A percentile compares a stretch with the other conserved stretches of the same genome.
These are phyloP conservation scores for Candoia aspera DNA, from an alignment of 2,113 vertebrate species.

Conservation along the genomic window DNA sequence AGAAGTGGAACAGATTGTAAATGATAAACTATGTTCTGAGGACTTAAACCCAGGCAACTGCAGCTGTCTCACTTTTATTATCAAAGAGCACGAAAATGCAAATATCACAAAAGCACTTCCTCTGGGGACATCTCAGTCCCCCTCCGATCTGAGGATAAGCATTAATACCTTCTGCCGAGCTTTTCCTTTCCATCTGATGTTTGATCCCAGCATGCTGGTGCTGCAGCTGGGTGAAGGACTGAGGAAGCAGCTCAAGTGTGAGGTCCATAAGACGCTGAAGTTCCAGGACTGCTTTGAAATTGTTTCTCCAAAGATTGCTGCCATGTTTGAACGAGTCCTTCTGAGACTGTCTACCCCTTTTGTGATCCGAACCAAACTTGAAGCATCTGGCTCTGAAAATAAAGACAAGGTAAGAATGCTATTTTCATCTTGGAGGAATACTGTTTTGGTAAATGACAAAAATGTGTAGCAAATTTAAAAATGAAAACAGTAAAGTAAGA, in stretches of 20 bases:
- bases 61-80: conserved; percentile 86
- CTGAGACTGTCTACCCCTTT: conserved; percentile 93
- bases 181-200: conserved; percentile 95
- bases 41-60: conserved; percentile 78
- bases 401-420: conserved; percentile 89
- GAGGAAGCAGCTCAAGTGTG: conserved; percentile 88
- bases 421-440: conserved; percentile 7
- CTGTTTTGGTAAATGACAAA: background rate
- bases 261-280: conserved; percentile 83
- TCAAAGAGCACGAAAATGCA: conserved; percentile 79
- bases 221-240: conserved; percentile 95
- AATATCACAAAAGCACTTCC: conserved; percentile 74
- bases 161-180: conserved; percentile 95
- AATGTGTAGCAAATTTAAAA: background rate
- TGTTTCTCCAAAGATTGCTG: conserved; percentile 90
- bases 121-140: conserved; percentile 81
- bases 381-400: conserved; percentile 80
- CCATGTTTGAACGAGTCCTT: conserved; percentile 90
- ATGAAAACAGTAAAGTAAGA: background rate
- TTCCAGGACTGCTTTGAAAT: conserved; percentile 97
- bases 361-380: conserved; percentile 90
- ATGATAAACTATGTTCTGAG: conserved; percentile 80
- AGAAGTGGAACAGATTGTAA: conserved; percentile 85
- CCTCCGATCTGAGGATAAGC: conserved; percentile 89
- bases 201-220: conserved; percentile 89